phyloP scores from a whole-genome alignment of 2,888 invertebrate species.

The Eupithecia exiguata region DNA sequence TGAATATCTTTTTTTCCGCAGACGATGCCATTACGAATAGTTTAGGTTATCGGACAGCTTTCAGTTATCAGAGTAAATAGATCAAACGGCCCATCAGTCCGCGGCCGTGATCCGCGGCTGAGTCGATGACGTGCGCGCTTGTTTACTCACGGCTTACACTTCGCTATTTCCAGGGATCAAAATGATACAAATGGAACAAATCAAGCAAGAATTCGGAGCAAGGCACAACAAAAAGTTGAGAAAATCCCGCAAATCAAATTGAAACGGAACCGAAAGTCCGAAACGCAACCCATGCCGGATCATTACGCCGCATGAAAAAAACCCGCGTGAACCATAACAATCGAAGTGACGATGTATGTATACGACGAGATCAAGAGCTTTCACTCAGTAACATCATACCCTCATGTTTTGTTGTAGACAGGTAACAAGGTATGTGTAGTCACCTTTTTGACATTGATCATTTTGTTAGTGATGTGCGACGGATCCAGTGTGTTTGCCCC shows the following conservation, averaged over 20 bases:
- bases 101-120: background rate
- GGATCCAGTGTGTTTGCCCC: background rate
- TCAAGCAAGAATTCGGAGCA: background rate
- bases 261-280: background rate
- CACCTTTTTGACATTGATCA: background rate
- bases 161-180: background rate
- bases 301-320: too few species aligned
- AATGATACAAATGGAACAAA: background rate
- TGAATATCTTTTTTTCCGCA: background rate
- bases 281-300: background rate
- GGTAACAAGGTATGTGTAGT: too few species aligned
- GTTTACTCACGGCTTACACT: background rate
- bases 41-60: background rate
- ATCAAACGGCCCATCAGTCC: background rate
- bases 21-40: background rate
- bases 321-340: too few species aligned
- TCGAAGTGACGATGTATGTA: too few species aligned
- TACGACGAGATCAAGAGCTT: too few species aligned
- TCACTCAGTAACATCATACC: too few species aligned
- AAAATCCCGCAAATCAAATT: background rate
- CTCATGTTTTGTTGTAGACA: too few species aligned
- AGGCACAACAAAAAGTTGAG: background rate
- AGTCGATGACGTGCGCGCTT: background rate
- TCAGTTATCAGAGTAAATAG: background rate
- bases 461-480: background rate